These are phyloP conservation scores for Alouatta palliata DNA, from an alignment of 2,113 vertebrate genomes.

Conservation along the genomic window DNA sequence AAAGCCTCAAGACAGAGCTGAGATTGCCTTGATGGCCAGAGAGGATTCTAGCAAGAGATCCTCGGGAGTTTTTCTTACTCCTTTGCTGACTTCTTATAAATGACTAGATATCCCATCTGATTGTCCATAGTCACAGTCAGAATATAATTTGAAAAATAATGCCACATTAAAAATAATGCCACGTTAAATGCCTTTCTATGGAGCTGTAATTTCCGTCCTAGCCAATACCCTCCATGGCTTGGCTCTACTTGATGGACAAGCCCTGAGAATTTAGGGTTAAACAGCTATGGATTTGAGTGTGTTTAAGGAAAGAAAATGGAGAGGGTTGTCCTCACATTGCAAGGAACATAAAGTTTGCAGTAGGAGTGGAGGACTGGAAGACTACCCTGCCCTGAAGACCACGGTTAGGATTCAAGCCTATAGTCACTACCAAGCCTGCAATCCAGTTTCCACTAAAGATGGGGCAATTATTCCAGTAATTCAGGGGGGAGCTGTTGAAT, in stretches of 20 bases:
- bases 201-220: neutral
- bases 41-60: neutral
- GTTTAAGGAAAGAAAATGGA: neutral
- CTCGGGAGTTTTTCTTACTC: neutral
- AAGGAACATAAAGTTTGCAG: neutral
- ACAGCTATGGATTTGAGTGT: neutral
- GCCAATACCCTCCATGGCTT: neutral
- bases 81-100: neutral
- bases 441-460: neutral
- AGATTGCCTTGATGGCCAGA: neutral
- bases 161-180: neutral
- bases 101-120: neutral
- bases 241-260: neutral
- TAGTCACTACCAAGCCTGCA: neutral
- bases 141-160: neutral
- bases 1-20: neutral
- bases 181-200: neutral
- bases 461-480: constrained; percentile 26
- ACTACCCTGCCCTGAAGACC: neutral
- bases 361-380: neutral
- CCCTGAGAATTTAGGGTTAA: constrained; percentile 14
- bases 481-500: constrained; percentile 49
- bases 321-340: neutral
- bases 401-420: neutral
- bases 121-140: neutral